A percentile compares a stretch with the other conserved stretches of the same genome.
Conservation (phyloP, 1,140 invertebrate genomes). For the Achroia grisella region DNA sequence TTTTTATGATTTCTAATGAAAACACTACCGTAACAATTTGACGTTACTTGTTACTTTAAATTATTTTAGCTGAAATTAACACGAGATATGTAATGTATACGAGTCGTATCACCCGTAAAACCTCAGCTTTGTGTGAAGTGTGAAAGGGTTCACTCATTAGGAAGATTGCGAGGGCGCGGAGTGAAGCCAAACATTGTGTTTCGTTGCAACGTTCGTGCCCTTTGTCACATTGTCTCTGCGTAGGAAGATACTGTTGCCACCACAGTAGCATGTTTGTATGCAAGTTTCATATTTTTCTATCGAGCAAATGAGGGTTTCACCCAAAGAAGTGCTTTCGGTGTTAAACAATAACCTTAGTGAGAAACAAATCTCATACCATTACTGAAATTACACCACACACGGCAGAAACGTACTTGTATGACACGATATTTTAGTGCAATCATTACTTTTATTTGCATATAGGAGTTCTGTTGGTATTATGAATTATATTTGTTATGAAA, state of each 20-base stretch:
- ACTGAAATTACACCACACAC: conserved; percentile 28
- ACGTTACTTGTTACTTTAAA: conserved; percentile 20
- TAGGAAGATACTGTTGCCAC: conserved; percentile 11
- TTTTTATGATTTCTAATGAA: too few species aligned
- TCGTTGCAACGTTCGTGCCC: conserved; percentile 2
- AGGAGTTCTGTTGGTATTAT: too few species aligned
- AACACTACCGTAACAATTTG: too few species aligned
- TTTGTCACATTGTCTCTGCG: conserved; percentile 39
- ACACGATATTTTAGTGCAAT: too few species aligned
- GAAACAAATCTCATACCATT: conserved; percentile 37
- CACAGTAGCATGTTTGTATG: conserved; percentile 4
- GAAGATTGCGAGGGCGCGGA: conserved; percentile 66
- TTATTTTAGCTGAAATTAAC: conserved; percentile 45
- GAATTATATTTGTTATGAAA: too few species aligned
- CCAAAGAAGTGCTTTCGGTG: conserved; percentile 55
- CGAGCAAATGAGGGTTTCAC: conserved; percentile 34
- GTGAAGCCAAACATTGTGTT: conserved; percentile 29
- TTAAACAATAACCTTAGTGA: conserved; percentile 43
- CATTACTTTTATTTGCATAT: too few species aligned
- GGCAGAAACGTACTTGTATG: too few species aligned
- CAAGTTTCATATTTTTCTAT: conserved; percentile 17
- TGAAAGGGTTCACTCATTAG: conserved; percentile 72
- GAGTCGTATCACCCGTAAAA: conserved; percentile 62
- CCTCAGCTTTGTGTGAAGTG: conserved; percentile 64
- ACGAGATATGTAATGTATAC: conserved; percentile 52